Base-by-base conservation (phyloP, 2,888 invertebrate genomes). In the Molanna angustata region DNA sequence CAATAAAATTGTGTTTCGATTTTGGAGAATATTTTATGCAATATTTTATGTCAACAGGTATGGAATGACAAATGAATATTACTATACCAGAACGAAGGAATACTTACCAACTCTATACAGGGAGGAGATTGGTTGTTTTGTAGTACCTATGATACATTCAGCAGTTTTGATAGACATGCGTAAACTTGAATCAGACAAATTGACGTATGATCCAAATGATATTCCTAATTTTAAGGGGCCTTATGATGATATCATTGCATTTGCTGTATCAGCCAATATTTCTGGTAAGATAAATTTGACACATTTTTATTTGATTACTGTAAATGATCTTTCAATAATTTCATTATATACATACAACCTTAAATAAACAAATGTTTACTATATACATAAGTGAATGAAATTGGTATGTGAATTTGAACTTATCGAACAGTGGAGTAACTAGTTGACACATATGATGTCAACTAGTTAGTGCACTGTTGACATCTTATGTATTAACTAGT, bases 91-190 rank as follows among this genome's bases (percentile, higher is more conserved):
- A 63, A 90, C 93, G 0, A 87, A 90, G 3, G 85, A 89, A 39
- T 98, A 97, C 67, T 83, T 86, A 62, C 83, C 85, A 1, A 90
- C 96, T 44, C 73, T 91, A 37, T 79, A 84, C 57, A 71, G 85
- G 11, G 78, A 84, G 53, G 79, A 80, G 49, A 65, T 70, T 1
- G 95, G 94, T 0, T 89, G 90, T 64, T 90, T 88, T 65, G 64
- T 73, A 3, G 96, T 97, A 0, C 93, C 95, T 0, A 91, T 96
- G 94, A 82, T 96, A 2, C 95, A 95, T 67, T 87, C 90, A 0
- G 89, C 91, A 3, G 84, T 96, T 11, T 72, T 98, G 33, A 79
- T 97, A 27, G 78, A 92, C 66, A 69, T 98, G 49, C 78, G 81
- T 14, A 71, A 73, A 49, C 63, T 65, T 1, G 67, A 68, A 1